Base-by-base conservation (phyloP, 23 tunicate species). In the Trididemnum nubilum region DNA sequence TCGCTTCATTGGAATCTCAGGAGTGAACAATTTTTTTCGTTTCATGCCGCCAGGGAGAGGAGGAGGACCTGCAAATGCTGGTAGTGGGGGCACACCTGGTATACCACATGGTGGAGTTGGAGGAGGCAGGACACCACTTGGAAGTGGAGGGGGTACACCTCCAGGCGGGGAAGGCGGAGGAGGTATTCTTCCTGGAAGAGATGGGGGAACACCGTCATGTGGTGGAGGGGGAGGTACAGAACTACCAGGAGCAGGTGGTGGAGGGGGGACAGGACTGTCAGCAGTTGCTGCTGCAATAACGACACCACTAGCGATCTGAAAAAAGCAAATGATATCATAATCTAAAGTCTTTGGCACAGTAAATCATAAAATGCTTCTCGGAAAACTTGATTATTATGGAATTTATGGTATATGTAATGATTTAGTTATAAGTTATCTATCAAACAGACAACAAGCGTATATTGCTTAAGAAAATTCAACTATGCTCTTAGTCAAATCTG, bases 41-140 rank as follows among this genome's bases (percentile, higher is more conserved):
- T 86, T 73, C 88, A 92, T 83, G 0, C 97, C 97, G 23, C 51
- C 75, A 5, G 98, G 88, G 4, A 91, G 88, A 3, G 88, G 81
- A 35, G 90, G 89, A 30, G 77, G 34, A 31, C 73, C 73, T 1
- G 51, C 74, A 9, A 54, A 9, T n/a, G 58, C 35, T 15, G 85
- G 85, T 0, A 80, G 80, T 1, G 85, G 80, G 40, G 90, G 90
- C 1, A 35, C 51, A 30, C 75, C 76, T 4, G 87, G 87, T 34
- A 59, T 39, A 12, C 87, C 87, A 23, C 87, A 83, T 19, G 51
- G 23, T 15, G 72, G 57, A 1, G 90, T 85, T 1, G 83, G 83
- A 2, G 83, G 83, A 36, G 77, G 77, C 1, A 36, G 44, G 37
- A 35, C 83, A 35, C 85, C 85, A 22, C 58, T 28, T 3, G 28